A percentile compares a stretch with the other conserved stretches of the same genome.
phyloP scores from a whole-genome alignment of 2,113 vertebrate genomes.

The Lepidothrix coronata region DNA sequence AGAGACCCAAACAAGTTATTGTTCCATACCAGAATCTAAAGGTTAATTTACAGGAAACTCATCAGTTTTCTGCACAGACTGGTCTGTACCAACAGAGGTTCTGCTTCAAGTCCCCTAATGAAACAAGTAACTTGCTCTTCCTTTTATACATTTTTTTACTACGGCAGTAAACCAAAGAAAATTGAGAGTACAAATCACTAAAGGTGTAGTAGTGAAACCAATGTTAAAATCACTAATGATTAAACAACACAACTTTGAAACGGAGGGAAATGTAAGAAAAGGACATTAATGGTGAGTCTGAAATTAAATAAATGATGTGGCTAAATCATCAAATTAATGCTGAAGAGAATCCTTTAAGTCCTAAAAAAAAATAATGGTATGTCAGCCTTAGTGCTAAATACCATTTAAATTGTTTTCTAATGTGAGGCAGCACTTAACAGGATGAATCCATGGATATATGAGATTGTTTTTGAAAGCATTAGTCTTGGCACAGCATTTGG shows the following conservation, averaged over 20 bases:
- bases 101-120: background rate
- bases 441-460: background rate
- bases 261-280: background rate
- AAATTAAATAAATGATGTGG: conserved; percentile 15
- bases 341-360: background rate
- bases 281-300: background rate
- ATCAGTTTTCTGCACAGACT: background rate
- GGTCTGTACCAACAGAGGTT: background rate
- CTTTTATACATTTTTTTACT: background rate
- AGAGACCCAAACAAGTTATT: background rate
- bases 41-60: background rate
- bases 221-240: background rate
- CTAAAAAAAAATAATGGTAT: background rate
- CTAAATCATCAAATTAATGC: conserved; percentile 17
- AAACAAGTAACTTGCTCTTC: background rate
- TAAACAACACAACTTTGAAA: background rate
- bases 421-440: background rate
- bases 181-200: background rate
- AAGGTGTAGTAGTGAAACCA: background rate
- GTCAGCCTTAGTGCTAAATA: background rate
- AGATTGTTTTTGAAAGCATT: background rate
- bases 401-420: background rate
- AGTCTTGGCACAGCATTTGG: background rate
- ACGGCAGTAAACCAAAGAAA: background rate
- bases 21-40: background rate